Evolutionary conservation across 2,113 vertebrate genomes (phyloP), one percentile per base, ranked within the genome.

Genomic region (Scopus umbretta): DNA sequence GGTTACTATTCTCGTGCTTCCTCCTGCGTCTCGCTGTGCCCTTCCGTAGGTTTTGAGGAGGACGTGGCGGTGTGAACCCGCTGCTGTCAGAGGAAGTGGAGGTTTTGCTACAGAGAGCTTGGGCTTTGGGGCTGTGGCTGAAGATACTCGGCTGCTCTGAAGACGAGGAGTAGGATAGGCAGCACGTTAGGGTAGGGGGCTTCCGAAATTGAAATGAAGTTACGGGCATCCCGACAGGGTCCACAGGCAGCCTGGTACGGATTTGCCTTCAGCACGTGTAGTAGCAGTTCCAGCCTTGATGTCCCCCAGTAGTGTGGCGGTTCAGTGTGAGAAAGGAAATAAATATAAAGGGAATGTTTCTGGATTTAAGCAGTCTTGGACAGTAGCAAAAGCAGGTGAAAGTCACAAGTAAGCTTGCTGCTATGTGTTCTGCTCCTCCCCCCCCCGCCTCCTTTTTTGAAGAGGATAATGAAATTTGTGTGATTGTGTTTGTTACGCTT

Each of bases 71-170:
- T 29, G 49, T 49, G 61, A 67, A 50, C 72, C 18, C 10, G 53
- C 71, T 50, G 82, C 58, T 63, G 52, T 40, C 34, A 68, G 78
- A 95, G 96, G 93, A 96, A 94, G 87, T 65, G 16, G 30, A 40
- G 73, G 68, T 81, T 95, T 30, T 14, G 58, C 80, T 53, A 0
- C 67, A 20, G 66, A 50, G 75, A 85, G 17, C 40, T 81, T 29
- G 0, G 0, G 0, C 53, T 65, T 47, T 42, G 74, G 16, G 16
- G 30, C 52, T 42, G 49, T 0, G 2, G 27, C 68, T 34, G n/a
- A 22, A 27, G 26, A 20, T 0, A 1, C 55, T 30, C 0, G 0
- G 38, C 82, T 68, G 75, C 74, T 73, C 30, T 40, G 26, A 22
- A 80, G 16, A 47, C 0, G 3, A 36, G 62, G 45, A 38, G 45